Evolutionary conservation across 2,888 invertebrate genomes (phyloP).

Genomic region (Athalia cordata): DNA sequence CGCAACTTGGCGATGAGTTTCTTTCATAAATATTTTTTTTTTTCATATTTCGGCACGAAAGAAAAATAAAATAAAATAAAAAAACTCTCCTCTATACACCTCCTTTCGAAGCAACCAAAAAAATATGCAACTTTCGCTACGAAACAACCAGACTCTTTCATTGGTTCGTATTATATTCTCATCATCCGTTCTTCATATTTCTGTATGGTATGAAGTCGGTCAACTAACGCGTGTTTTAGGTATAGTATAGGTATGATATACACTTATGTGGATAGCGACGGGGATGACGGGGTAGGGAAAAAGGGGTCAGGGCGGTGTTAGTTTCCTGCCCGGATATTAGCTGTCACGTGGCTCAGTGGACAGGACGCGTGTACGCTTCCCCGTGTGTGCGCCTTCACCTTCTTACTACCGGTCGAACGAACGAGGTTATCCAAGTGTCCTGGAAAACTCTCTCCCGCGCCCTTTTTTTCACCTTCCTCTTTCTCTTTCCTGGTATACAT

Average conservation of each 20-base stretch:
- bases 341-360: conserved; percentile 73
- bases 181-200: too few species aligned
- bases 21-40: too few species aligned
- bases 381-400: not conserved
- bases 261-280: not conserved
- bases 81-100: too few species aligned
- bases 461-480: too few species aligned
- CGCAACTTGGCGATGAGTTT: not conserved
- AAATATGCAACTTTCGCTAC: too few species aligned
- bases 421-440: not conserved
- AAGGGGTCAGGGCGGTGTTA: conserved; percentile 61
- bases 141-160: too few species aligned
- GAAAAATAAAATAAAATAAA: not conserved
- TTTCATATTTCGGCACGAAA: not conserved
- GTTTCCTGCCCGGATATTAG: conserved; percentile 73
- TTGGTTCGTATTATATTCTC: too few species aligned
- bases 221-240: not conserved
- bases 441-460: too few species aligned
- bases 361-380: conserved; percentile 57
- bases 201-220: not conserved
- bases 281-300: conserved; percentile 40
- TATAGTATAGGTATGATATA: not conserved
- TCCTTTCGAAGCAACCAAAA: too few species aligned
- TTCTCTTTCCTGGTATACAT: too few species aligned
- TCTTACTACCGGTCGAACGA: conserved; percentile 1